Evolutionary conservation across 2,113 vertebrate genomes (phyloP), one percentile per base, ranked within the genome.

Genomic region (Pollimyrus isidori): DNA sequence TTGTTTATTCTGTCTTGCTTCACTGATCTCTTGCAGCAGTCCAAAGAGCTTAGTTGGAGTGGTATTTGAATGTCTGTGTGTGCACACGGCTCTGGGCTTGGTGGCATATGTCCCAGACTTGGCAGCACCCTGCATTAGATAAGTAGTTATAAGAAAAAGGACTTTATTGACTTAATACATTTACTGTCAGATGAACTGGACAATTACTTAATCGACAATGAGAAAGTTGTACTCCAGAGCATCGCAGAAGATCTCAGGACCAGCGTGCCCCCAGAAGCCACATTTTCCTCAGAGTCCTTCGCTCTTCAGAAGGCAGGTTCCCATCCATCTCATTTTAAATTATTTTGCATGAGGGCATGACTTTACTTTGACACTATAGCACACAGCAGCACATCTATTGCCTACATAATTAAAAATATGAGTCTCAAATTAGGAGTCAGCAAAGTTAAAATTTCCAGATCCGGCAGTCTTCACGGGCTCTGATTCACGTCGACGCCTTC

Each of bases 401-500:
- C 50, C 10, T 15, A 52, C 4, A 10, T 35, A 13, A 56, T 50
- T 26, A 26, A 80, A 85, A 85, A 11, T 23, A 62, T n/a, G 23
- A n/a, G 53, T 56, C 6, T 56, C 21, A 56, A 23, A 56, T 7
- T 56, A 56, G 4, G 53, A 56, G 56, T 62, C 56, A 62, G 56
- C 56, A 62, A 62, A 62, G n/a, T 84, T 48, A 30, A 89, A 5
- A 90, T 88, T 92, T 91, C 91, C 93, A 99, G 98, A 96, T 97
- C 89, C 94, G 93, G 84, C 94, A 95, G 90, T 95, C 95, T 86
- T 89, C 95, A 30, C 92, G 93, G 26, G 96, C 97, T 1, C 96
- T 96, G 39, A 93, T 97, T 90, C 97, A 98, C 30, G 94, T 99
- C 86, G 97, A 98, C 93, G 93, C 96, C 56, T 99, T 99, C 95